A percentile compares a stretch with the other conserved stretches of the same genome.
Conservation (phyloP, 2,797 vertebrate genomes). For the Crenuchus spilurus region DNA sequence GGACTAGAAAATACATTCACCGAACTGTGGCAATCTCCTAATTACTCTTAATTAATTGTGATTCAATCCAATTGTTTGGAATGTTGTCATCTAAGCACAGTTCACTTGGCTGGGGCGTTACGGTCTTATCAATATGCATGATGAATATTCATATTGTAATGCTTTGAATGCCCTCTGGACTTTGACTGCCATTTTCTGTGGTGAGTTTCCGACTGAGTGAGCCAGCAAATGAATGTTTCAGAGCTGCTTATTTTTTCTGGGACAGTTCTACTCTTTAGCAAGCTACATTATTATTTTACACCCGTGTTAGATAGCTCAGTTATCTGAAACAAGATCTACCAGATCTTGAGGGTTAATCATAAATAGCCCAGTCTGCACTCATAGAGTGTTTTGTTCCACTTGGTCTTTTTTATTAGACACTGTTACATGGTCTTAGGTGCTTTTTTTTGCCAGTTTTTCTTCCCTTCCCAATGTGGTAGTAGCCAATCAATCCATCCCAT, state of each 20-base stretch:
- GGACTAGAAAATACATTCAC: no score
- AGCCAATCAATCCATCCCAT: no score
- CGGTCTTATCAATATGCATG: not conserved
- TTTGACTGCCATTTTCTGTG: not conserved
- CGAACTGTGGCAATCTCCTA: not conserved
- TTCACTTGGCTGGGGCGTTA: not conserved
- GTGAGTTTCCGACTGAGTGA: conserved; percentile 18
- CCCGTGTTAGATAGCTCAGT: not conserved
- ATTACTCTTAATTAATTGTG: not conserved
- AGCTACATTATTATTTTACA: conserved; percentile 1
- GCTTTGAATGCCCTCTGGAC: not conserved
- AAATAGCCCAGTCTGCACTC: conserved; percentile 1
- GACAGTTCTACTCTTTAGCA: not conserved
- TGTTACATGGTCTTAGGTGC: no score
- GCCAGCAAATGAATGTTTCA: conserved; percentile 48
- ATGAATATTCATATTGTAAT: conserved; percentile 9
- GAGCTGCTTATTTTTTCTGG: conserved; percentile 2
- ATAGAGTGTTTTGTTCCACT: not conserved
- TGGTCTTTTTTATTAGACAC: not conserved
- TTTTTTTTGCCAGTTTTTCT: no score
- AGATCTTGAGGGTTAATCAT: conserved; percentile 6
- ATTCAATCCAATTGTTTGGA: not conserved
- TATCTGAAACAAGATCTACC: conserved; percentile 3
- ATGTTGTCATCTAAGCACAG: not conserved
- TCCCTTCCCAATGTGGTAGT: no score